Evolutionary conservation across 64 coral and sea anemone genomes (phyloP), one percentile per base, ranked within the genome.

Genomic region (Stylophora pistillata): DNA sequence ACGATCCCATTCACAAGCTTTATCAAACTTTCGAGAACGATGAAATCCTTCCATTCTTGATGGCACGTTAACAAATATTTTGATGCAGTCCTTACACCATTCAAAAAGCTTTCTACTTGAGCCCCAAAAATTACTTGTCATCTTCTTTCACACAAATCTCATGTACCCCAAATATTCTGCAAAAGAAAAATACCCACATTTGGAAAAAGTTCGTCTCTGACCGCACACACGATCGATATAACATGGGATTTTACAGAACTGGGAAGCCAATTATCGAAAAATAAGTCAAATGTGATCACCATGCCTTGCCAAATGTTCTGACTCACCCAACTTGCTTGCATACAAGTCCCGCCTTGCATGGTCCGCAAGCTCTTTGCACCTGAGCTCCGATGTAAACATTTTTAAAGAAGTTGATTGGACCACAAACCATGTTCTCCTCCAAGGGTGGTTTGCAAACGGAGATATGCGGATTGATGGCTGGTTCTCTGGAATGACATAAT

Each of bases 311-410:
- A 68, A 12, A 18, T 56, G 6, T 15, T 65, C 26, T 55, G 64
- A 78, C 95, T 74, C 90, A 99, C 97, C 97, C 97, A 41, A 99
- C 93, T 99, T 99, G 97, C 61, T 99, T 99, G 60, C 97, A 99
- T 12, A 99, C 80, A 26, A 99, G 88, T 16, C 90, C 91, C 15
- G 92, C 82, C 78, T 99, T 95, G 58, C 97, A 99, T 27, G 97
- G 97, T 2, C 97, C 97, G 70, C 97, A 99, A 0, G 97, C 93
- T 56, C 87, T 89, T 62, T 99, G 97, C 1, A 99, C 93, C 72
- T 99, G 93, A 15, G 97, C 97, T 53, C 97, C 97, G 32, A 99
- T 91, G 82, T 99, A 99, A 9, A 99, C 97, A 65, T 95, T 99
- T 54, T 89, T 99, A 70, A 99, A 99, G 69, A 95, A 99, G 73